Conservation (phyloP, 92 coral and sea anemone species). For the Umimayanthus chanpuru region DNA sequence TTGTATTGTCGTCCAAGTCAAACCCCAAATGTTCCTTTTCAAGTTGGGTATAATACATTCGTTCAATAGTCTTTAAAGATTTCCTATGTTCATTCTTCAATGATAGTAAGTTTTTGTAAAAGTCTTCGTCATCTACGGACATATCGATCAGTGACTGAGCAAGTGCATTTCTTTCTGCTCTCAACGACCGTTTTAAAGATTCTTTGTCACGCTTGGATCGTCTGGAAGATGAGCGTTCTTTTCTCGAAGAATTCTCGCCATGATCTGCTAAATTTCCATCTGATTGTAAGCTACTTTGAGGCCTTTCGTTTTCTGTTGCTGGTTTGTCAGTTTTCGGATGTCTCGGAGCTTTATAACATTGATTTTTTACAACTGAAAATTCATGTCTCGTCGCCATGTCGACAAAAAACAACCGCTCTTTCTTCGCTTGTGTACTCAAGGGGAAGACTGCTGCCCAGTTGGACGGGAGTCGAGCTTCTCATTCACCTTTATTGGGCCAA, state of each 20-base stretch:
- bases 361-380: conserved; percentile 83
- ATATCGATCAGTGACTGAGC: conserved; percentile 79
- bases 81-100: conserved; percentile 88
- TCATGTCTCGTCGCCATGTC: conserved; percentile 98
- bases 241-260: conserved; percentile 31
- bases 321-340: conserved; percentile 87
- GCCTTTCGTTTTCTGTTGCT: conserved; percentile 80
- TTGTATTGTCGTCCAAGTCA: conserved; percentile 71
- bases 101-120: conserved; percentile 79
- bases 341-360: conserved; percentile 92
- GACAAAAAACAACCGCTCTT: conserved; percentile 63
- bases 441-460: conserved; percentile 40
- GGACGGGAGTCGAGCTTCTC: not conserved
- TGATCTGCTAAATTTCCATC: conserved; percentile 57
- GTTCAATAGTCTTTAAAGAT: conserved; percentile 86
- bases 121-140: conserved; percentile 80
- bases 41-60: conserved; percentile 78
- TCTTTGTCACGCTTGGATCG: conserved; percentile 64
- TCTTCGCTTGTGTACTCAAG: conserved; percentile 29
- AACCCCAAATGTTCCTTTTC: conserved; percentile 71
- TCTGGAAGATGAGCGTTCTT: conserved; percentile 45
- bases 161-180: conserved; percentile 67
- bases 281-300: conserved; percentile 44
- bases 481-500: not conserved
- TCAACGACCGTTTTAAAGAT: conserved; percentile 68